Evolutionary conservation across 1,140 invertebrate genomes (phyloP).

Genomic region (Cotesia vestalis): DNA sequence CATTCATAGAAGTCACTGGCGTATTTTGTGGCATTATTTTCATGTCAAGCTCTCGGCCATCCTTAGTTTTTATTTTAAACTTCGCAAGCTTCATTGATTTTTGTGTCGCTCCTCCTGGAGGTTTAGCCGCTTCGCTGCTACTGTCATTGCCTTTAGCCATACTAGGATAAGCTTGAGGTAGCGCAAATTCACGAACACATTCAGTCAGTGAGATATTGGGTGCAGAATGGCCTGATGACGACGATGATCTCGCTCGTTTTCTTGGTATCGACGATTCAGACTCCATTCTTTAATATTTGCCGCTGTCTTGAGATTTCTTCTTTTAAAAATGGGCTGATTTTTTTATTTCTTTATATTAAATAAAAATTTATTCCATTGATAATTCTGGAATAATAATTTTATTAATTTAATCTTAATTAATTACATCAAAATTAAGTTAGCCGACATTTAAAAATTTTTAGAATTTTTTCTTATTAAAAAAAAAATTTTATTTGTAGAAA

Average conservation of each 20-base stretch:
- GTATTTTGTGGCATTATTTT: constrained; percentile 25
- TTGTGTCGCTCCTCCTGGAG: constrained; percentile 11
- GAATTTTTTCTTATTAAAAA: too few relatives aligned
- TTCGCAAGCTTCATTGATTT: constrained; percentile 22
- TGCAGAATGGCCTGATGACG: background rate
- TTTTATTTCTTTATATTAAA: too few relatives aligned
- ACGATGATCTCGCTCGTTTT: background rate
- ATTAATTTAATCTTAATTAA: too few relatives aligned
- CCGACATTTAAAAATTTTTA: too few relatives aligned
- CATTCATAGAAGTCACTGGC: background rate
- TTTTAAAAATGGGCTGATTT: too few relatives aligned
- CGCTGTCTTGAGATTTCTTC: too few relatives aligned
- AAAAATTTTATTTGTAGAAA: too few relatives aligned
- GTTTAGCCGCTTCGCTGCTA: background rate
- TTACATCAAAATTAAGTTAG: too few relatives aligned
- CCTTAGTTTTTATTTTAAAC: constrained; percentile 31
- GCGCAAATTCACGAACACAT: constrained; percentile 38
- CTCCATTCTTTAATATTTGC: background rate
- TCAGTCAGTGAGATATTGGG: constrained; percentile 27
- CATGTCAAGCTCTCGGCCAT: constrained; percentile 33
- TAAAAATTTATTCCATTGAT: too few relatives aligned
- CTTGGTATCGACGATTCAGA: background rate
- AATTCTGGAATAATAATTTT: too few relatives aligned
- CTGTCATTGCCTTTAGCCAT: constrained; percentile 25
- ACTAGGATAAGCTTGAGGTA: constrained; percentile 36